phyloP scores from a whole-genome alignment of 2,888 invertebrate species.

The Cacoxenus indagator region DNA sequence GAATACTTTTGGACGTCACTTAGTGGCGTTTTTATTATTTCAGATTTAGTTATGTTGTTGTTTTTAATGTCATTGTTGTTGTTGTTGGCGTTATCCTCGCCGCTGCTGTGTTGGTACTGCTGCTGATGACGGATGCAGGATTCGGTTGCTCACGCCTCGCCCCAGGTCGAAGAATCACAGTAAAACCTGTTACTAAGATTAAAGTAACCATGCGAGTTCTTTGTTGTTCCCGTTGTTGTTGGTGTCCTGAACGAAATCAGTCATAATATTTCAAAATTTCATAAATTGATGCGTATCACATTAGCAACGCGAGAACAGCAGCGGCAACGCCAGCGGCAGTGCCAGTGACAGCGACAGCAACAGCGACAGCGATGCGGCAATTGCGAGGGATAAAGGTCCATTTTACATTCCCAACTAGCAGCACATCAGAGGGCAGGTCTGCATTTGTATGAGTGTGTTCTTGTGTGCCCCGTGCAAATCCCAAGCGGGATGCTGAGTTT shows the following conservation, averaged over 20 bases:
- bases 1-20: conserved; percentile 4
- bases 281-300: conserved; percentile 64
- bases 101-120: conserved; percentile 34
- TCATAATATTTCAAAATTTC: conserved; percentile 64
- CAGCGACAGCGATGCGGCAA: conserved; percentile 23
- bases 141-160: neutral
- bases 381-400: conserved; percentile 1
- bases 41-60: conserved; percentile 37
- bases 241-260: conserved; percentile 48
- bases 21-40: conserved; percentile 31
- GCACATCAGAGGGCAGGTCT: neutral
- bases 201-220: conserved; percentile 33
- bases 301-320: conserved; percentile 37
- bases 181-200: conserved; percentile 57
- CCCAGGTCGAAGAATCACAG: neutral
- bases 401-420: neutral
- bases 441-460: neutral
- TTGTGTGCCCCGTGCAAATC: neutral
- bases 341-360: conserved; percentile 31
- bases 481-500: neutral
- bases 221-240: conserved; percentile 1
- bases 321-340: conserved; percentile 12
- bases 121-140: neutral
- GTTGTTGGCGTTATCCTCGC: conserved; percentile 34
- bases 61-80: conserved; percentile 32